Evolutionary conservation across 2,888 invertebrate genomes (phyloP).

Genomic region (Achlya flavicornis): DNA sequence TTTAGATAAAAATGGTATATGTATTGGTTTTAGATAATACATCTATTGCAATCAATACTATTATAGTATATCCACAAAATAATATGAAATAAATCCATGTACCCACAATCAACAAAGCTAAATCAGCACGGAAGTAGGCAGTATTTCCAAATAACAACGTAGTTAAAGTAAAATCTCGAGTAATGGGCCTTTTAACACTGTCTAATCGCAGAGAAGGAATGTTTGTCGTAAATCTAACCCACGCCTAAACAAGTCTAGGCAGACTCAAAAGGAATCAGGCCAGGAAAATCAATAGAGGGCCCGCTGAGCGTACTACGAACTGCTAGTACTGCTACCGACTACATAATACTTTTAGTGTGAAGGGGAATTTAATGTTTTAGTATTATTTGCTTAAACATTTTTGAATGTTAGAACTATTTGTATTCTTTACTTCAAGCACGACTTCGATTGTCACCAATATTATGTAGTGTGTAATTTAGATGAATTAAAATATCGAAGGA

Average conservation of each 20-base stretch:
- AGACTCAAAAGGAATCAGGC: conserved; percentile 47
- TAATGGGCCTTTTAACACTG: conserved; percentile 13
- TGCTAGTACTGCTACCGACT: background rate
- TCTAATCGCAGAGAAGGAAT: conserved; percentile 10
- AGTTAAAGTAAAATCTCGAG: conserved; percentile 5
- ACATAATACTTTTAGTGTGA: background rate
- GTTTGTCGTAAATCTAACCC: conserved; percentile 37
- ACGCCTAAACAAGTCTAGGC: conserved; percentile 48
- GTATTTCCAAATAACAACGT: conserved; percentile 3
- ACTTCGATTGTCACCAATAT: too few species aligned
- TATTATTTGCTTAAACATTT: background rate
- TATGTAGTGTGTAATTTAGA: too few species aligned
- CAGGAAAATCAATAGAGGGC: conserved; percentile 56
- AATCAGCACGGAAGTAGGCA: conserved; percentile 3
- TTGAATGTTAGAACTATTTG: background rate
- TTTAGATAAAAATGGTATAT: background rate
- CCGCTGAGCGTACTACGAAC: background rate
- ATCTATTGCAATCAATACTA: background rate
- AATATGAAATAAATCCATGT: background rate
- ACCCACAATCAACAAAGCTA: background rate
- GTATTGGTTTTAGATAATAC: background rate
- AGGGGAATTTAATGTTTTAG: background rate
- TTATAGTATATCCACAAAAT: background rate
- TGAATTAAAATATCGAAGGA: too few species aligned
- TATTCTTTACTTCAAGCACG: background rate